Evolutionary conservation across 2,113 vertebrate species (phyloP), one percentile per base, ranked within the genome.

Genomic region (Plecotus auritus): DNA sequence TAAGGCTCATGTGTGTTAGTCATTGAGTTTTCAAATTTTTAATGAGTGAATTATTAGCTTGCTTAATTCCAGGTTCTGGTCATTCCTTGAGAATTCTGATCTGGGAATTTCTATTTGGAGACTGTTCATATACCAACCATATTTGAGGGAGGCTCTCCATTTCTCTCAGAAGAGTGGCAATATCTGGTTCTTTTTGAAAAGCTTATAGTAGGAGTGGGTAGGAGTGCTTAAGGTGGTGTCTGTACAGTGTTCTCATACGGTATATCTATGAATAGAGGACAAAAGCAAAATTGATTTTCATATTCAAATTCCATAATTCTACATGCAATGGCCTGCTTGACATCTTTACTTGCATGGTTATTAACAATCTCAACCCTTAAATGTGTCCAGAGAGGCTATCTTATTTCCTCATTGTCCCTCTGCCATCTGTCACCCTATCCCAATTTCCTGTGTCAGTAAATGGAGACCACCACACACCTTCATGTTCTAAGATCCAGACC

Each of bases 41-140:
- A 67, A 32, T 56, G 37, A 76, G 20, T 70, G 81, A 84, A 61
- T 88, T 56, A 66, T 35, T 76, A 85, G 47, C 23, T 94, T 70
- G 56, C 51, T 90, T 20, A 54, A 22, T 67, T 86, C 67, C 49
- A 47, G n/a, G 16, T 90, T 85, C 70, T 87, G 5, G 18, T n/a
- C 78, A 74, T 94, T 95, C 59, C 70, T 49, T 76, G 74, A 70
- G 74, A 93, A 72, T 85, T 59, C 76, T 64, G 45, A 54, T 73
- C 40, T 94, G 11, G 23, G 80, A 5, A 42, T 93, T 93, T 85
- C 76, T 45, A 37, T 77, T 78, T 93, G 30, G 54, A 74, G 69
- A 35, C 69, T 94, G 0, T 72, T 32, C 30, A 40, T 47, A 23
- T 66, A 23, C 16, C 76, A 87, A 45, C 47, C 35, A 45, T 73